These are phyloP conservation scores for Poeciliopsis retropinna DNA, from an alignment of 2,113 vertebrate genomes.

Conservation along the genomic window DNA sequence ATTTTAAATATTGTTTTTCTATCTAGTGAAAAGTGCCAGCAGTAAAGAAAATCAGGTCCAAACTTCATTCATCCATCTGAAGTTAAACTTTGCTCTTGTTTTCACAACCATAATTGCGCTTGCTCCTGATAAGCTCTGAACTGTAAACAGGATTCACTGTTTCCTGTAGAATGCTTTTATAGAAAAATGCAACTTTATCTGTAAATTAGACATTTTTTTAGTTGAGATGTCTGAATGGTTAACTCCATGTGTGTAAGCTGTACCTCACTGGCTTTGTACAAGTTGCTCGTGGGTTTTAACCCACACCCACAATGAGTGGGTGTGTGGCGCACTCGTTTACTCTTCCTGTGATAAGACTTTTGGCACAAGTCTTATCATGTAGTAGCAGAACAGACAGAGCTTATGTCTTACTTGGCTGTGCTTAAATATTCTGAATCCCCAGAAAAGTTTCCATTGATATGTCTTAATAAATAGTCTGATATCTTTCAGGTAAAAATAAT, in stretches of 20 bases:
- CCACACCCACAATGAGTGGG: background rate
- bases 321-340: background rate
- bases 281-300: background rate
- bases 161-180: background rate
- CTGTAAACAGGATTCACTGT: background rate
- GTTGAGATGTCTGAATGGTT: background rate
- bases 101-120: background rate
- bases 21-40: background rate
- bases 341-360: background rate
- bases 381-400: background rate
- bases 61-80: background rate
- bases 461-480: background rate
- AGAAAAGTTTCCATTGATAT: background rate
- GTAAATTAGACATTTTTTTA: background rate
- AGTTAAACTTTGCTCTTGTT: conserved; percentile 3
- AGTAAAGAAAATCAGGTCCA: background rate
- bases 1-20: background rate
- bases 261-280: background rate
- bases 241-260: background rate
- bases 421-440: background rate
- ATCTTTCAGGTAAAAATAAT: too few relatives aligned
- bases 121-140: background rate
- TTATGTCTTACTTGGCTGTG: background rate
- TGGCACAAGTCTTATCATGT: background rate
- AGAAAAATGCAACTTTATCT: background rate